Evolutionary conservation across 2,888 invertebrate genomes (phyloP), one percentile per base, ranked within the genome.

Genomic region (Microplitis deprimator): DNA sequence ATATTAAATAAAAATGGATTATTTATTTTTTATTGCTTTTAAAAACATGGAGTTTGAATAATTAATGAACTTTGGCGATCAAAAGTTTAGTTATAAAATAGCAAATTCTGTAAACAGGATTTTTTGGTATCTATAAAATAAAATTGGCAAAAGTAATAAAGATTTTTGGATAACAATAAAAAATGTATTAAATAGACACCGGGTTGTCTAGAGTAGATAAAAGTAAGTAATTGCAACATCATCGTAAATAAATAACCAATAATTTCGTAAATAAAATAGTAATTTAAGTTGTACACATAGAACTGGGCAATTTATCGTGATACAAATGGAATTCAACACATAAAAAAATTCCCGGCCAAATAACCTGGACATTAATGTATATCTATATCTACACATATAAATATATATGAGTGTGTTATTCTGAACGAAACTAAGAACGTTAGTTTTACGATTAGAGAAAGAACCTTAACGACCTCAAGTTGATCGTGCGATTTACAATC

Each of bases 401-500:
- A 41, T 41, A 68, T 68, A 41, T 41, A 41, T 68, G 16, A 16
- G 71, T 40, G 71, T 72, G 29, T 29, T 29, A 50, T 61, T 59
- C n/a, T 72, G 17, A 17, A 41, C 50, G 29, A 50, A 70, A 50
- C 70, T 70, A 29, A 20, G 67, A 80, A 79, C 77, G 78, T 81
- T 79, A 78, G 77, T 81, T 85, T 85, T 85, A 83, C 83, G 83
- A 83, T 84, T 83, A 82, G 81, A 82, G 77, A 41, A 59, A 76
- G 70, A 61, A 71, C 74, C 81, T 81, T 81, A 83, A 84, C 81
- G 81, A 81, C 82, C 76, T 80, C 62, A 80, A 76, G 59, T 73
- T 71, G 16, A 39, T 61, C 81, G 77, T 79, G 83, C 83, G 83
- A 85, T 87, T 87, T 85, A 86, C 82, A 81, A 81, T 83, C 82